phyloP scores from a whole-genome alignment of 2,113 vertebrate genomes.

The Chelonoidis abingdonii region DNA sequence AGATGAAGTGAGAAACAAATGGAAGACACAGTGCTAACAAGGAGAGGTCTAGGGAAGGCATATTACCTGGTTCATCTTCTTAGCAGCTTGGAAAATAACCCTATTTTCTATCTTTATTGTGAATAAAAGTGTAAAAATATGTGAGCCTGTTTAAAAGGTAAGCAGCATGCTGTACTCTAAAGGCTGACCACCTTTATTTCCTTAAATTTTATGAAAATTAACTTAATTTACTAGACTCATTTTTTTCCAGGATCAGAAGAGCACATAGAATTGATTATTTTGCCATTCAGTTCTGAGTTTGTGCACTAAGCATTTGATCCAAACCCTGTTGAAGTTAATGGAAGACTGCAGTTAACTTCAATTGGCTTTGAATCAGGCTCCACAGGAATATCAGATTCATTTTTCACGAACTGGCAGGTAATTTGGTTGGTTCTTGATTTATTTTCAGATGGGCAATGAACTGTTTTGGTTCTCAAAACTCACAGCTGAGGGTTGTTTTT shows the following conservation, averaged over 20 bases:
- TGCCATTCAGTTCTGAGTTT: not conserved
- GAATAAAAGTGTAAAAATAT: not conserved
- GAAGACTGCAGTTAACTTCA: not conserved
- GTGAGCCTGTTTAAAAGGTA: not conserved
- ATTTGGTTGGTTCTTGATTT: not conserved
- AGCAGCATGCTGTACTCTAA: not conserved
- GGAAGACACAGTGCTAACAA: not conserved
- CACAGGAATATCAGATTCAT: not conserved
- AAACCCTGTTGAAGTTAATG: not conserved
- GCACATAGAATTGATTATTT: not conserved
- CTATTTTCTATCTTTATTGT: not conserved
- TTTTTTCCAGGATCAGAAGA: not conserved
- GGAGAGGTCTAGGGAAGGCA: not conserved
- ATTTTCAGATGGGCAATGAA: not conserved
- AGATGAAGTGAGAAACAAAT: not conserved
- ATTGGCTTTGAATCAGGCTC: not conserved
- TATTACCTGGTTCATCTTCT: not conserved
- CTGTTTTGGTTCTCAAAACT: not conserved
- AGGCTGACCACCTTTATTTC: not conserved
- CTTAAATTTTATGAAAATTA: not conserved
- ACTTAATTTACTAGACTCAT: not conserved
- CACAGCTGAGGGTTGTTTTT: not conserved
- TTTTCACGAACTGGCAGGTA: not conserved
- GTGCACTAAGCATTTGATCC: not conserved
- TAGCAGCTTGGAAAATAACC: not conserved